Base-by-base conservation (phyloP, 2,797 vertebrate species). In the Poeciliopsis paucimaculata region DNA sequence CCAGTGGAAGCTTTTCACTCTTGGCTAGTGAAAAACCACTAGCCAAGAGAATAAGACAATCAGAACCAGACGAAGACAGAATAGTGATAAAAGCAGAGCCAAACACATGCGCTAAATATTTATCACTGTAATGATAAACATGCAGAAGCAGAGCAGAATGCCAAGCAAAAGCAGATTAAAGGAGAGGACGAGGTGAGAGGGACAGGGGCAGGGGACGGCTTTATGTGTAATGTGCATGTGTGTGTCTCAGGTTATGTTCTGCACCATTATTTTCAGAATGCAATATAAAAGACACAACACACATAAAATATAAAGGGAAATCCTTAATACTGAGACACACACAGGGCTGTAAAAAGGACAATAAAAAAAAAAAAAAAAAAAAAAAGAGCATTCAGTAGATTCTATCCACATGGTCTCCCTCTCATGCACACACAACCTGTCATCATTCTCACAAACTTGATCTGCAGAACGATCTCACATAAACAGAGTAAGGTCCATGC, bases 171-270 rank as follows among this genome's bases (percentile, higher is more conserved):
- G 84, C 26, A 0, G 84, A 79, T 84, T 86, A 86, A 80, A 83
- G 82, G 75, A 90, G 85, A 83, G 90, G 75, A 90, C 73, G 53
- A 76, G 70, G 73, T 45, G 75, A 84, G 72, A 36, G 76, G 75
- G 78, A 41, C 49, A 73, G 80, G 74, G 45, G 57, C 20, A 83
- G 75, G 85, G 80, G 85, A 80, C 89, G 90, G 84, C 79, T 83
- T 80, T 87, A 88, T 90, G 84, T 92, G 87, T 90, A 60, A 80
- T 91, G 84, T 77, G 81, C 80, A n/a, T 90, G 91, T 93, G 92
- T 94, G 92, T 93, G 91, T 95, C 92, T 93, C 93, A 95, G 92
- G 84, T 86, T 84, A 85, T 92, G 88, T 83, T 45, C 75, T 91
- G 88, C 92, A 85, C 45, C 64, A 82, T 91, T 92, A 87, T 80